Evolutionary conservation across 92 coral and sea anemone genomes (phyloP), one percentile per base, ranked within the genome.

Genomic region (Isaurus tuberculatus): DNA sequence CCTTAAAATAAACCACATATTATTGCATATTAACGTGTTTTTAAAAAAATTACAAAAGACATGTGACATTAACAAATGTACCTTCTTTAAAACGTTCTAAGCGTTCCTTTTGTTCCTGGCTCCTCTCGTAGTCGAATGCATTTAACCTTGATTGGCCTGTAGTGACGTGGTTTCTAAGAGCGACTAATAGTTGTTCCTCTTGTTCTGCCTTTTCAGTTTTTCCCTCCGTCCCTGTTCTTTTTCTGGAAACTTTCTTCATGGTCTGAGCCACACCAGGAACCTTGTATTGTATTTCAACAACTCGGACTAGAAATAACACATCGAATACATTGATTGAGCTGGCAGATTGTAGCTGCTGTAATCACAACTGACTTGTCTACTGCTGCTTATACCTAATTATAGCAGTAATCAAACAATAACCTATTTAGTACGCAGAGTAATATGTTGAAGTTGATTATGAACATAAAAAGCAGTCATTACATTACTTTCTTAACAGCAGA

Each of bases 31-130:
- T 64, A 73, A 27, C 3, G 33, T 63, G 26, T 63, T 63, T 63
- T 63, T 63, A 25, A 25, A 25, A 61, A 63, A 63, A 63, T 25
- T 63, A 5, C 68, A 63, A 63, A 63, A 63, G 68, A 63, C 67
- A 22, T 16, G 67, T 26, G 67, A 61, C 68, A 26, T 27, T 63
- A 79, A 79, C 8, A 60, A 33, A 79, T 57, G 20, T 14, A 79
- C 83, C 71, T 79, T 79, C 83, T 79, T 79, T 79, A 79, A 79
- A 79, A 79, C 69, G 70, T 57, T 79, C 70, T 44, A 79, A 79
- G 72, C 71, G 71, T 33, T 79, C 83, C 83, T 79, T 79, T 49
- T 79, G 83, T 28, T 79, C 83, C 83, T 79, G 49, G 20, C 70
- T 79, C 71, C 83, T 79, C 70, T 79, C 83, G 71, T 57, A 79